Base-by-base conservation (phyloP, 2,888 invertebrate species). In the Thecophora atra region DNA sequence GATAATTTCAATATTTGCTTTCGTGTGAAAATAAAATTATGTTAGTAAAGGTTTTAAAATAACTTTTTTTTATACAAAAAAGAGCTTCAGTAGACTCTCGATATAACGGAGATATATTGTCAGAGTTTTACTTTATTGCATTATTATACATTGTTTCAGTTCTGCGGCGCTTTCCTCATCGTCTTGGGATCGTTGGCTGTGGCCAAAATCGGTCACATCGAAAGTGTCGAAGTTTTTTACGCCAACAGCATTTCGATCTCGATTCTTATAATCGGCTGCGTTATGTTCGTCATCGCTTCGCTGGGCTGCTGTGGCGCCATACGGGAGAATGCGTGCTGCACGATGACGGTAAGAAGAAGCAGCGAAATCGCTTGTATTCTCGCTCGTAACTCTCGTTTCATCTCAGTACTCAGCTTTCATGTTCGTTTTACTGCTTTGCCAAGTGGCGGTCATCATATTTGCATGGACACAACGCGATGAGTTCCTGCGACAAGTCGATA, bases 241-340 rank as follows among this genome's bases (percentile, higher is more conserved):
- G 86, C 91, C 66, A 83, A 89, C 13, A 87, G 90, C 52, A 90
- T 92, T 0, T 90, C 93, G 1, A 89, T 92, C 82, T 83, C 89
- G 62, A 89, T 93, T 77, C 91, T 94, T 76, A 86, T 91, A 58
- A 86, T 94, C 76, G 94, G 94, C 17, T 88, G 89, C 30, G 81
- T 93, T 28, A 91, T 94, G 79, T 94, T 95, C 83, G 82, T 94
- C 78, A 92, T 96, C 76, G 92, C 95, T 0, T 95, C 95, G 89
- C 91, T 96, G 83, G 96, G 96, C 74, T 96, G 96, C 87, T 96
- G 95, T 82, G 96, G 96, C 44, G 95, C 96, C 15, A 91, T 94
- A 77, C 90, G 93, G 76, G 95, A 96, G 86, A 94, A 93, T 83
- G 91, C 94, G 82, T 95, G 94, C 87, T 93, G 95, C 90, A 90